Percentiles rank a stretch among this genome's conserved stretches.
Conservation (phyloP, 2,888 invertebrate genomes). For the Yponomeuta malinellus region DNA sequence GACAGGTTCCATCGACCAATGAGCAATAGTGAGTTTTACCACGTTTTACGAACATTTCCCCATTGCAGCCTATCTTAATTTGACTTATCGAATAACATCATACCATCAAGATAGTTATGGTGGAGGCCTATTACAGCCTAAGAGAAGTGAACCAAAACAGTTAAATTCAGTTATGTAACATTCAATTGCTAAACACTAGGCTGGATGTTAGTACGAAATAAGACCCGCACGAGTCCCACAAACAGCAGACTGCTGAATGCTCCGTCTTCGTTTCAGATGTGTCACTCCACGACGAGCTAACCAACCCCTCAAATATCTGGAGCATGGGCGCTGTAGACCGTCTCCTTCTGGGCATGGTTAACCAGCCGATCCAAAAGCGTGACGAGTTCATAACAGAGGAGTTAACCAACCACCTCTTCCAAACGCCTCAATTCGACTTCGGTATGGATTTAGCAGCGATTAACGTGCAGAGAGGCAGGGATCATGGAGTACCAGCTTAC, state of each 20-base stretch:
- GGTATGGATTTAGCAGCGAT: slow-evolving; percentile 92
- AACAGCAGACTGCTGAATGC: neutral
- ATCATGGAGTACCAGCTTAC: slow-evolving; percentile 90
- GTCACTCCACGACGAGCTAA: slow-evolving; percentile 85
- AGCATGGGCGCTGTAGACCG: slow-evolving; percentile 87
- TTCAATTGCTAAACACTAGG: no score
- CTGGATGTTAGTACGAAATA: no score
- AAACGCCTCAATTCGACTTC: slow-evolving; percentile 80
- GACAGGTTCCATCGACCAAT: slow-evolving; percentile 81
- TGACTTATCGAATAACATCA: no score
- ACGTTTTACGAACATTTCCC: neutral
- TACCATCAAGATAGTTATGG: no score
- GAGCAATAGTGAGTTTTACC: slow-evolving; percentile 79
- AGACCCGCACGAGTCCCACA: no score
- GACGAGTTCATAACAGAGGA: slow-evolving; percentile 89
- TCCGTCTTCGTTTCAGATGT: slow-evolving; percentile 75
- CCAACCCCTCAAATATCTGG: slow-evolving; percentile 82
- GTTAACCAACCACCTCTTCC: slow-evolving; percentile 88
- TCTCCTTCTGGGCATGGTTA: slow-evolving; percentile 83
- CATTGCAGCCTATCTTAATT: no score
- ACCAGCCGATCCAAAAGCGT: slow-evolving; percentile 85
- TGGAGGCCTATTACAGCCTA: no score
- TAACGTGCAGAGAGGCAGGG: slow-evolving; percentile 89
- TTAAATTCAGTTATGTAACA: no score
- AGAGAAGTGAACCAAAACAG: no score